A percentile compares a stretch with the other conserved stretches of the same genome.
Conservation (phyloP, 2,113 vertebrate species). For the Nothobranchius furzeri region DNA sequence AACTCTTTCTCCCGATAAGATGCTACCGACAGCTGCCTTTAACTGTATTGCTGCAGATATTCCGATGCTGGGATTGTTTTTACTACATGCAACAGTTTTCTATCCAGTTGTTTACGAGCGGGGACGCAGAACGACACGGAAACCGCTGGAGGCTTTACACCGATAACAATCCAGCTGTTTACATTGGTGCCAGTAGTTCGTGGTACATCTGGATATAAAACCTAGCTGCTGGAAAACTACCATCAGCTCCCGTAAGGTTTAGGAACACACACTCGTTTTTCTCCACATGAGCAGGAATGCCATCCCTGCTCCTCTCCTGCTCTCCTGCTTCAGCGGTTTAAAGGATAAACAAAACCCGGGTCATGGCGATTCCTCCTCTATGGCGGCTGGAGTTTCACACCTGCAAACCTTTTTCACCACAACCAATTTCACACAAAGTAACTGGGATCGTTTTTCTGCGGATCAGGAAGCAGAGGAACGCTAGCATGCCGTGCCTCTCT, state of each 20-base stretch:
- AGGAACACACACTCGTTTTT: too few relatives aligned
- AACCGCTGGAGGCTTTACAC: neutral
- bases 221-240: conserved; percentile 34
- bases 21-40: conserved; percentile 12
- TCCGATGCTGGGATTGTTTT: neutral
- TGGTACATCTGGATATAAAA: conserved; percentile 44
- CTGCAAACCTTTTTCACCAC: conserved; percentile 22
- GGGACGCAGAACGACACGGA: neutral
- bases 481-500: neutral
- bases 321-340: too few relatives aligned
- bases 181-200: neutral
- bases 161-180: neutral
- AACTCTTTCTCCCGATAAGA: neutral
- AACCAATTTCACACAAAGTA: neutral
- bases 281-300: too few relatives aligned
- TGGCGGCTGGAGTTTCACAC: conserved; percentile 28
- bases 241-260: neutral
- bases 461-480: neutral
- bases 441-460: neutral
- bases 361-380: conserved; percentile 37
- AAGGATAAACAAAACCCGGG: too few relatives aligned
- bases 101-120: neutral
- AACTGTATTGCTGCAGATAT: conserved; percentile 7
- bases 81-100: neutral
- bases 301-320: too few relatives aligned